Evolutionary conservation across 37 sponge, comb jelly and placozoan species (phyloP).

Genomic region (Amphimedon queenslandica): DNA sequence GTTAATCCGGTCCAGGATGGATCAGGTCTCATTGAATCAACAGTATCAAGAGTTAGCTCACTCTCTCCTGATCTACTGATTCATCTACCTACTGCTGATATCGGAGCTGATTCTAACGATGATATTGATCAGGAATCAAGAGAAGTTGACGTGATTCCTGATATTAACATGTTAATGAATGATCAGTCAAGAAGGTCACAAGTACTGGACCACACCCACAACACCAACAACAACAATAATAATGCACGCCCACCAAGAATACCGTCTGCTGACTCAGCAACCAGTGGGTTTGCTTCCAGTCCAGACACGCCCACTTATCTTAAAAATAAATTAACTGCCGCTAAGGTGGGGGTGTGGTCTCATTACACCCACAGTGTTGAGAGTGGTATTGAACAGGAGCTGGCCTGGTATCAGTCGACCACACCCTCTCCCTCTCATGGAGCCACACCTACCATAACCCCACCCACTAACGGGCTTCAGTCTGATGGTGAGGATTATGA

Average conservation of each 20-base stretch:
- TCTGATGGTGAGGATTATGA: conserved; percentile 11
- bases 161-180: too few relatives aligned
- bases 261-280: neutral
- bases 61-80: conserved; percentile 4
- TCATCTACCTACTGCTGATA: neutral
- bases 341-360: neutral
- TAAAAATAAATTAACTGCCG: neutral
- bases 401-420: conserved; percentile 23
- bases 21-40: neutral
- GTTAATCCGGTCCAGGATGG: conserved; percentile 1
- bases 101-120: neutral
- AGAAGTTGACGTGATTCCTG: neutral
- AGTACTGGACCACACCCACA: conserved; percentile 1
- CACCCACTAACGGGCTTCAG: neutral
- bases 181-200: neutral
- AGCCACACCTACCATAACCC: neutral
- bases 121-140: neutral
- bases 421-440: neutral
- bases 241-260: neutral
- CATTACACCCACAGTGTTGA: conserved; percentile 7
- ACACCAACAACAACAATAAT: conserved; percentile 8
- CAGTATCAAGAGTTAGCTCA: neutral
- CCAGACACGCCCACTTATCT: neutral
- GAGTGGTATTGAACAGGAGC: conserved; percentile 20
- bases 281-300: neutral